A percentile compares a stretch with the other conserved stretches of the same genome.
Evolutionary conservation across 2,888 invertebrate genomes (phyloP).

Genomic region (Cephus nigrinus): DNA sequence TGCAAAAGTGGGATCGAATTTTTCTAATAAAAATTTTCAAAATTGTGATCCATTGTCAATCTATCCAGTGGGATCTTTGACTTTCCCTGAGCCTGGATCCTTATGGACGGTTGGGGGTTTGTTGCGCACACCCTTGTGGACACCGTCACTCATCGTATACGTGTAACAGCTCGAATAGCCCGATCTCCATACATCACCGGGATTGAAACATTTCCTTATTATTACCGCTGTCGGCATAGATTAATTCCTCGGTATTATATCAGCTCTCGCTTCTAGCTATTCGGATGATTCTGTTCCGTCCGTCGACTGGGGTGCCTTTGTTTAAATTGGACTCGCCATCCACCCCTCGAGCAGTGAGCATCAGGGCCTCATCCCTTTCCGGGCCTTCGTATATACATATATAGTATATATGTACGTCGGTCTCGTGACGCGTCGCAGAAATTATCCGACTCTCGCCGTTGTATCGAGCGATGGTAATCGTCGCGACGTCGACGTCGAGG

Average conservation of each 20-base stretch:
- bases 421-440: slow-evolving; percentile 18
- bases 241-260: slow-evolving; percentile 61
- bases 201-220: slow-evolving; percentile 67
- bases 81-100: background rate
- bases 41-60: background rate
- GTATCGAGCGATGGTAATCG: slow-evolving; percentile 11
- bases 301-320: slow-evolving; percentile 43
- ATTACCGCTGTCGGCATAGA: slow-evolving; percentile 64
- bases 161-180: slow-evolving; percentile 25
- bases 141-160: slow-evolving; percentile 1
- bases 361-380: slow-evolving; percentile 3
- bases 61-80: background rate
- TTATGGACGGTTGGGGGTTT: background rate
- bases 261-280: slow-evolving; percentile 22
- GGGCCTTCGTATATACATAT: background rate
- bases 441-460: slow-evolving; percentile 14
- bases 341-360: slow-evolving; percentile 7
- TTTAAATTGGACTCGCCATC: slow-evolving; percentile 45
- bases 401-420: background rate
- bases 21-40: background rate
- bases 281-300: slow-evolving; percentile 29
- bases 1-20: background rate
- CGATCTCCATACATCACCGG: slow-evolving; percentile 59
- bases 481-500: background rate
- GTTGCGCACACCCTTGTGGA: background rate